Conservation (phyloP, 2,797 vertebrate species). For the Champsocephalus gunnari region DNA sequence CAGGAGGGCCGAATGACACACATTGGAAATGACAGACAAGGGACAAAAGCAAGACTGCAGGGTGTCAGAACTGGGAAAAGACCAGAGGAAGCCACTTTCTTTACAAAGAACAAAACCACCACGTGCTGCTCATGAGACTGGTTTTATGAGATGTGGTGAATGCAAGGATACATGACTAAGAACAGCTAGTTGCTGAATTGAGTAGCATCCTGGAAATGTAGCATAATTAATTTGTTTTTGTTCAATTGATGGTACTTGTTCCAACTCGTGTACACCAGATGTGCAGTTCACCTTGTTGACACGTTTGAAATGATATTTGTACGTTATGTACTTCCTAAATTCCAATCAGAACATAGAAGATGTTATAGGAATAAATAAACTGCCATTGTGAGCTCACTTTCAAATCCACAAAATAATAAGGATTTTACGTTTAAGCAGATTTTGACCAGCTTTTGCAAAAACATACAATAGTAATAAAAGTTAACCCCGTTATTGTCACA, state of each 20-base stretch:
- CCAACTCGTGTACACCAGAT: neutral
- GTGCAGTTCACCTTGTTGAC: neutral
- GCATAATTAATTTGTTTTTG: neutral
- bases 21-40: conserved; percentile 36
- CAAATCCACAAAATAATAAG: neutral
- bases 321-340: neutral
- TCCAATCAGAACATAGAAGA: neutral
- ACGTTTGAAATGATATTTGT: neutral
- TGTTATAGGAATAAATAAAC: neutral
- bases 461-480: neutral
- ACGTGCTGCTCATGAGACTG: conserved; percentile 4
- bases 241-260: too few species aligned
- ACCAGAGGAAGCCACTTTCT: neutral
- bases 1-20: conserved; percentile 51
- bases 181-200: neutral
- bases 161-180: neutral
- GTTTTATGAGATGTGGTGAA: conserved; percentile 3
- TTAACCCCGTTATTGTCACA: too few species aligned
- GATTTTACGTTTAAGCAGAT: neutral
- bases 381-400: too few species aligned
- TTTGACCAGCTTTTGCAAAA: neutral
- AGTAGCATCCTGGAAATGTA: conserved; percentile 13
- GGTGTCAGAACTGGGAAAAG: conserved; percentile 21
- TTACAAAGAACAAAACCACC: neutral
- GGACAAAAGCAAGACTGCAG: conserved; percentile 27